A percentile compares a stretch with the other conserved stretches of the same genome.
Conservation (phyloP, 2,888 invertebrate genomes). For the Mongoloraphidia duomilia region DNA sequence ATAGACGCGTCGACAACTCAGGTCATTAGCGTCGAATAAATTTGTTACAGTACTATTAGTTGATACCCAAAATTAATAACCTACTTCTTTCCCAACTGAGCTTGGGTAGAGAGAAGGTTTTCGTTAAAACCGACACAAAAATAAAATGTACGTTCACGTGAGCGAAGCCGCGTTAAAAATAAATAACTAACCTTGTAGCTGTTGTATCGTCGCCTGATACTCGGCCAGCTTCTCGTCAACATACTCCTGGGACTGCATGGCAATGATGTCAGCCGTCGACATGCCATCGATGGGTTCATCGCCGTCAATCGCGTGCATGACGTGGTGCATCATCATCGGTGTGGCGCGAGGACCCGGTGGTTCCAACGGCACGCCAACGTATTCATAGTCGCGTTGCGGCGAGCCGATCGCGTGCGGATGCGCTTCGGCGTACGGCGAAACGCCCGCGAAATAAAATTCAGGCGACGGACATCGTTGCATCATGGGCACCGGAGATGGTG, state of each 20-base stretch:
- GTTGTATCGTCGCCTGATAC: conserved; percentile 82
- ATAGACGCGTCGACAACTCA: too few species aligned
- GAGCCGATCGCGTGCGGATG: conserved; percentile 30
- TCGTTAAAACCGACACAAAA: too few species aligned
- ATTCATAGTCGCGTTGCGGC: conserved; percentile 47
- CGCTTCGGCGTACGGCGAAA: conserved; percentile 23
- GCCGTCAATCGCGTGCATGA: conserved; percentile 11
- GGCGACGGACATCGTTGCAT: conserved; percentile 32
- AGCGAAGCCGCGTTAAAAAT: conserved; percentile 1
- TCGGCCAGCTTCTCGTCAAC: conserved; percentile 87
- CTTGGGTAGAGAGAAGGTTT: too few species aligned
- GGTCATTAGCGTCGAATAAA: too few species aligned
- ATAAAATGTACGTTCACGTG: not conserved
- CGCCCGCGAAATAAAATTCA: conserved; percentile 22
- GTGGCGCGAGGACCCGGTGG: conserved; percentile 49
- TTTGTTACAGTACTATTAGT: too few species aligned
- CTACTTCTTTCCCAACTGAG: too few species aligned
- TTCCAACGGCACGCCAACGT: conserved; percentile 63
- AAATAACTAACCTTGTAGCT: conserved; percentile 62
- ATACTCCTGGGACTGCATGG: conserved; percentile 87
- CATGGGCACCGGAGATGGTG: conserved; percentile 41
- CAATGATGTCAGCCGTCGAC: conserved; percentile 83
- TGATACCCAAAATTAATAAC: too few species aligned
- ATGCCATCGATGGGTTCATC: conserved; percentile 43
- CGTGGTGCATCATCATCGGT: conserved; percentile 31